A percentile compares a stretch with the other conserved stretches of the same genome.
Evolutionary conservation across 53 echinoderm and acorn worm species (phyloP).

Genomic region (Patiria pectinifera): DNA sequence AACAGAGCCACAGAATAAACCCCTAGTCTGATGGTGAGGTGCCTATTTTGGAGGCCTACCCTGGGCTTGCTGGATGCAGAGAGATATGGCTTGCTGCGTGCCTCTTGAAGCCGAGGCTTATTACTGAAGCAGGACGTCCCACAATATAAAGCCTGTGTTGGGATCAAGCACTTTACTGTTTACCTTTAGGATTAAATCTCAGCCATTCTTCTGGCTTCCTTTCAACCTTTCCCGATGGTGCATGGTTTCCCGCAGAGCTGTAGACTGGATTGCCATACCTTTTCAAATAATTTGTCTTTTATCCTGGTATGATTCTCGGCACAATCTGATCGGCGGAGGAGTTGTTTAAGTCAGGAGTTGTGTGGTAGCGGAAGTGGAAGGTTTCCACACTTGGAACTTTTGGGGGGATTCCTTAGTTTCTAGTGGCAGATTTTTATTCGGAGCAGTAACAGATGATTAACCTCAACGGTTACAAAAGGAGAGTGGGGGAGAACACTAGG

Average conservation of each 20-base stretch:
- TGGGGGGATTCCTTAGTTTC: too few species aligned
- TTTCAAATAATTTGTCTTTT: background rate
- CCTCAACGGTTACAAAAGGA: too few species aligned
- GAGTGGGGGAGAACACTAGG: too few species aligned
- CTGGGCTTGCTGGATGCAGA: background rate
- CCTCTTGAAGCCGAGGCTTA: background rate
- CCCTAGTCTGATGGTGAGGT: background rate
- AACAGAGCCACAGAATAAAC: background rate
- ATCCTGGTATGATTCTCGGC: background rate
- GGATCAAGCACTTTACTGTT: conserved; percentile 29
- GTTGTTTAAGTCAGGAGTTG: too few species aligned
- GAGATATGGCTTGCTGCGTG: background rate
- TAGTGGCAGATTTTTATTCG: too few species aligned
- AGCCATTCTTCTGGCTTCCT: background rate
- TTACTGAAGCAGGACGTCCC: background rate
- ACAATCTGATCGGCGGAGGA: too few species aligned
- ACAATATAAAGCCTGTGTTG: background rate
- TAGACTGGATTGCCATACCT: background rate
- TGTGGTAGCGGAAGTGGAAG: too few species aligned
- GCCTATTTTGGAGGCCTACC: background rate
- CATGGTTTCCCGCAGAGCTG: background rate
- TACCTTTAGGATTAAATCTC: conserved; percentile 31
- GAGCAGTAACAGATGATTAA: too few species aligned
- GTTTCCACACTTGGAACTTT: too few species aligned
- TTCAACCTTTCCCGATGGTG: background rate